Evolutionary conservation across 2,113 vertebrate genomes (phyloP), one percentile per base, ranked within the genome.

Genomic region (Tragulus kanchil): DNA sequence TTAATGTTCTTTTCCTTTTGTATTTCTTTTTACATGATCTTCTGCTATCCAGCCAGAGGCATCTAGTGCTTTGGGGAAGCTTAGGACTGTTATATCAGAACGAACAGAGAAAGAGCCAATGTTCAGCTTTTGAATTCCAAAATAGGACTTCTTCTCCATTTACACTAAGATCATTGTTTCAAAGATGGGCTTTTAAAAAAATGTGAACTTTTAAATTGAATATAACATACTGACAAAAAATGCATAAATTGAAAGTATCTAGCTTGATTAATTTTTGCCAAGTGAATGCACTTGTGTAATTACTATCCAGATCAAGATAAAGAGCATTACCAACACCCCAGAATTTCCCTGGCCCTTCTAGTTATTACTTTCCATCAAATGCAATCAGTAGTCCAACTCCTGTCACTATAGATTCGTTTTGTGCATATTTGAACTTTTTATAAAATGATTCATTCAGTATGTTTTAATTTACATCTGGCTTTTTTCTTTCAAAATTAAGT

Each of bases 31-130:
- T 85, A 84, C 67, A 75, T 23, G 58, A 96, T 84, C 81, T 89
- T 97, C 88, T 95, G 56, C 95, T 90, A 67, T 87, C 58, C 93
- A 93, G 95, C 96, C 96, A 97, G 97, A 97, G 92, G 97, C 97
- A 85, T 82, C 77, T 82, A 85, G 1, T 73, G 85, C 95, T 96
- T 93, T 83, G 86, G 93, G 97, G 89, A 95, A 96, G 95, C 82
- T 42, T 36, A 93, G 82, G n/a, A 88, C 64, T 90, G 81, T 89
- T 65, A 54, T 1, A 78, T 83, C 52, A 94, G 91, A 91, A 96
- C 89, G 69, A 97, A 95, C 93, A 81, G 93, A 78, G 52, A 84
- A 59, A 92, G 45, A 94, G 64, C 81, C 50, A 56, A 23, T 71
- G 73, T 59, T 91, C 77, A 84, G 78, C 71, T 73, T 97, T 94